Percentiles rank a stretch among this genome's conserved stretches.
phyloP scores from a whole-genome alignment of 2,888 invertebrate species.

The Tholera decimalis region DNA sequence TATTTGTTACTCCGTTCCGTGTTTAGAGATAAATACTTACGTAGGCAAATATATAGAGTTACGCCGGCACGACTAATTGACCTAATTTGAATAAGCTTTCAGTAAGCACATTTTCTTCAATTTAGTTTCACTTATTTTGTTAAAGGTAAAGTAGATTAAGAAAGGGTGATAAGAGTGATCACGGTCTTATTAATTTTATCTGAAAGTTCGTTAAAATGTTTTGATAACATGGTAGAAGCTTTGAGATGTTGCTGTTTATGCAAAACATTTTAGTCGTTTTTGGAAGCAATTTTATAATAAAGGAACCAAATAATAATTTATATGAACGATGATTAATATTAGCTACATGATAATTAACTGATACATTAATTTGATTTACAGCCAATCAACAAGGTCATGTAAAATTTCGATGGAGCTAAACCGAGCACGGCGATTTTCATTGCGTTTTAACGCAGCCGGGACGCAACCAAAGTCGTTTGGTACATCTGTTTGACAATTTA shows the following conservation, averaged over 20 bases:
- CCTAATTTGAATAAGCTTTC: constrained; percentile 77
- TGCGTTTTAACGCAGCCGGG: constrained; percentile 83
- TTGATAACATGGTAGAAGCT: constrained; percentile 33
- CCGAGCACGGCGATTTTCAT: constrained; percentile 79
- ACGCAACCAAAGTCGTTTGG: constrained; percentile 84
- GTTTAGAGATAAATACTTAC: constrained; percentile 61
- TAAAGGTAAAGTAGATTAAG: constrained; percentile 57
- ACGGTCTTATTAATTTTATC: constrained; percentile 50
- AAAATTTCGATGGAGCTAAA: constrained; percentile 70
- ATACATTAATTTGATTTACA: constrained; percentile 52
- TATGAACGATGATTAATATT: neutral
- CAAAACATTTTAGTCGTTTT: neutral
- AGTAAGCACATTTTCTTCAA: constrained; percentile 67
- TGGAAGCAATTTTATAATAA: neutral
- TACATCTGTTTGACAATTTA: constrained; percentile 91
- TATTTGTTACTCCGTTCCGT: constrained; percentile 65
- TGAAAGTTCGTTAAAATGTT: constrained; percentile 50
- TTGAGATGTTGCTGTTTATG: constrained; percentile 19
- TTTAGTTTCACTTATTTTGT: constrained; percentile 71
- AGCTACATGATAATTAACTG: neutral
- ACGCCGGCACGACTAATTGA: constrained; percentile 72
- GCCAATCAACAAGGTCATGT: constrained; percentile 59
- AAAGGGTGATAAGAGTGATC: constrained; percentile 56
- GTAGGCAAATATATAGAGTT: constrained; percentile 61
- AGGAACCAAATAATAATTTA: neutral